Conservation (phyloP, 35 echinoderm and acorn worm species). For the Heliocidaris tuberculata region DNA sequence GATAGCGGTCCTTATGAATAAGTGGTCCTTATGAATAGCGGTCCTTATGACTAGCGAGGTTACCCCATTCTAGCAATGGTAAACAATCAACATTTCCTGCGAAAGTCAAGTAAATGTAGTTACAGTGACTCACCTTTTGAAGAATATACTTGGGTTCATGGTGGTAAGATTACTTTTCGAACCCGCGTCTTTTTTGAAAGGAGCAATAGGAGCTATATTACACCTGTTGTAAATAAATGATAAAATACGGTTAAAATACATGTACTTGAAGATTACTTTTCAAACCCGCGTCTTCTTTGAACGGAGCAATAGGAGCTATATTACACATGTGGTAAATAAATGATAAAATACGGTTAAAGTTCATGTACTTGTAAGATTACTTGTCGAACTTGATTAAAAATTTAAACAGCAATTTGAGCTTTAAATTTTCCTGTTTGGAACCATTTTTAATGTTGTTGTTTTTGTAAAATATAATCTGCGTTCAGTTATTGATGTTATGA, state of each 20-base stretch:
- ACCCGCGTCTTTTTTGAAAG: constrained; percentile 29
- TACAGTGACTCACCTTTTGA: neutral
- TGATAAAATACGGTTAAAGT: neutral
- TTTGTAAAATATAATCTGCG: too few species aligned
- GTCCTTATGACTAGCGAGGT: too few species aligned
- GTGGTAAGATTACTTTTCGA: constrained; percentile 42
- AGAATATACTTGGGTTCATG: constrained; percentile 37
- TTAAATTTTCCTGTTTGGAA: too few species aligned
- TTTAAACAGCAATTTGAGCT: too few species aligned
- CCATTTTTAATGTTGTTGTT: too few species aligned
- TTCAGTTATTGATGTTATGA: too few species aligned
- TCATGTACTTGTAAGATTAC: neutral
- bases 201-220: neutral
- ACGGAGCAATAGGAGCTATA: constrained; percentile 57
- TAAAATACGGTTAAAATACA: neutral
- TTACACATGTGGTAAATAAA: constrained; percentile 64
- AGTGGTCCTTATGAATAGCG: too few species aligned
- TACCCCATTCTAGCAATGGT: too few species aligned
- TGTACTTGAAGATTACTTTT: constrained; percentile 65
- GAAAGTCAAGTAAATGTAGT: too few species aligned
- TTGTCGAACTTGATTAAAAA: too few species aligned
- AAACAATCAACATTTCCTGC: too few species aligned
- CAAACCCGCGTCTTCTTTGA: constrained; percentile 63
- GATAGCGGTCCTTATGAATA: too few species aligned
- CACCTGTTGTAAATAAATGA: constrained; percentile 16